Evolutionary conservation across 2,797 vertebrate species (phyloP).

Genomic region (Crocidura indochinensis): DNA sequence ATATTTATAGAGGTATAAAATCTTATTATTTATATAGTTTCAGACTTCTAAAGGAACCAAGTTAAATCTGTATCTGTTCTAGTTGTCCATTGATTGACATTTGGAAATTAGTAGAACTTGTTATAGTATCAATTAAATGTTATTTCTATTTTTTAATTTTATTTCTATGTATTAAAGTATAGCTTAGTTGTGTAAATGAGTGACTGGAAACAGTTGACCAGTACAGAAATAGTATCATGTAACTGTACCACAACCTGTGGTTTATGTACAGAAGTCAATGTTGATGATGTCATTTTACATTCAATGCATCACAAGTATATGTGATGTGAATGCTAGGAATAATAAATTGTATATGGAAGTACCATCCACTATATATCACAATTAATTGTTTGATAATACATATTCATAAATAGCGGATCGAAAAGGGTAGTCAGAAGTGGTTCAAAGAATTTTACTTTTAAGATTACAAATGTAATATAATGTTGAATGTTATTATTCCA

Average conservation of each 20-base stretch:
- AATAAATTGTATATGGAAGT: not conserved
- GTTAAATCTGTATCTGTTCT: not conserved
- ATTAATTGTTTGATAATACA: no score
- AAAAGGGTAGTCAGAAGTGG: no score
- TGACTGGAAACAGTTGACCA: not conserved
- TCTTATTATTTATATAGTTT: not conserved
- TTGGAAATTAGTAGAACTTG: no score
- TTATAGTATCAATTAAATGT: not conserved
- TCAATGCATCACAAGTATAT: not conserved
- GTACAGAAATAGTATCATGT: not conserved
- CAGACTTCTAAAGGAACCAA: not conserved
- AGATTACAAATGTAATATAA: no score
- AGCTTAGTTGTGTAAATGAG: not conserved
- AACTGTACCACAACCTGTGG: no score
- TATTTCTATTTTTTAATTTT: slow-evolving; percentile 12
- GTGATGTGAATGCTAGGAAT: not conserved
- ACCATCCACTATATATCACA: not conserved
- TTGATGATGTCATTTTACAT: no score
- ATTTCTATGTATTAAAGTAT: not conserved
- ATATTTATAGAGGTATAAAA: not conserved
- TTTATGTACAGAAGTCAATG: no score
- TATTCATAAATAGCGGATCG: no score
- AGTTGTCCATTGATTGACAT: not conserved
- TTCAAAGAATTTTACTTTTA: no score
- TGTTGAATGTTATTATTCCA: no score